A percentile compares a stretch with the other conserved stretches of the same genome.
These are phyloP conservation scores for Chironomus riparius DNA, from an alignment of 2,888 invertebrate genomes.

Conservation along the genomic window DNA sequence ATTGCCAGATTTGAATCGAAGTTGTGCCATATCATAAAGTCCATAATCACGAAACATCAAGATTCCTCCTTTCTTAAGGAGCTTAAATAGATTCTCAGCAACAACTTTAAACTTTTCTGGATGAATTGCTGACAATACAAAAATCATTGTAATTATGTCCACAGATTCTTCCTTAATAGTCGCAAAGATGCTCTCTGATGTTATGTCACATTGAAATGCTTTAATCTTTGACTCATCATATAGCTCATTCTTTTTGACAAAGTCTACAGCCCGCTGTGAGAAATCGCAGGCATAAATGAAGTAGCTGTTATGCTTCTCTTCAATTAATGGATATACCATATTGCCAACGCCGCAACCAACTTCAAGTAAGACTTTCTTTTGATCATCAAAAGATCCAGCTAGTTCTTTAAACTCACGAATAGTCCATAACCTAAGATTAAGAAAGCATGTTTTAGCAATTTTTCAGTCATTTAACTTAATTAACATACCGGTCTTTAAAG, in stretches of 20 bases:
- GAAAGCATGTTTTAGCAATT: background rate
- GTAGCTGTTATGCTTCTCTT: conserved; percentile 58
- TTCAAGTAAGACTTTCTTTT: conserved; percentile 55
- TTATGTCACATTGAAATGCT: conserved; percentile 81
- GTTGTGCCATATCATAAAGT: conserved; percentile 89
- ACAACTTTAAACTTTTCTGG: conserved; percentile 68
- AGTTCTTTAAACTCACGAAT: conserved; percentile 86
- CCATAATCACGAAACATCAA: conserved; percentile 91
- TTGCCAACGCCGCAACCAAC: conserved; percentile 97
- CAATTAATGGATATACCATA: conserved; percentile 82
- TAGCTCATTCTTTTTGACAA: conserved; percentile 61
- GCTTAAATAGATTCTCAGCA: conserved; percentile 53
- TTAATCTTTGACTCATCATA: conserved; percentile 58
- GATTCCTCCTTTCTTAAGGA: conserved; percentile 66
- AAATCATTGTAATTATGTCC: conserved; percentile 82
- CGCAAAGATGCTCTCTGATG: conserved; percentile 56
- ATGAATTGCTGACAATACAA: conserved; percentile 90
- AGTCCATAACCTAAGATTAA: conserved; percentile 57
- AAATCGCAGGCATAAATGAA: conserved; percentile 87
- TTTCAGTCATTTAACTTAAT: background rate
- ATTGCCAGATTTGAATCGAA: conserved; percentile 85
- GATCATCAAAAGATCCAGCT: conserved; percentile 43
- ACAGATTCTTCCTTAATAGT: conserved; percentile 47
- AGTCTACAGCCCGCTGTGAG: conserved; percentile 79
- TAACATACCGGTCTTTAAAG: conserved; percentile 77